Conservation (phyloP, 2,113 vertebrate genomes). For the Bombycilla garrulus region DNA sequence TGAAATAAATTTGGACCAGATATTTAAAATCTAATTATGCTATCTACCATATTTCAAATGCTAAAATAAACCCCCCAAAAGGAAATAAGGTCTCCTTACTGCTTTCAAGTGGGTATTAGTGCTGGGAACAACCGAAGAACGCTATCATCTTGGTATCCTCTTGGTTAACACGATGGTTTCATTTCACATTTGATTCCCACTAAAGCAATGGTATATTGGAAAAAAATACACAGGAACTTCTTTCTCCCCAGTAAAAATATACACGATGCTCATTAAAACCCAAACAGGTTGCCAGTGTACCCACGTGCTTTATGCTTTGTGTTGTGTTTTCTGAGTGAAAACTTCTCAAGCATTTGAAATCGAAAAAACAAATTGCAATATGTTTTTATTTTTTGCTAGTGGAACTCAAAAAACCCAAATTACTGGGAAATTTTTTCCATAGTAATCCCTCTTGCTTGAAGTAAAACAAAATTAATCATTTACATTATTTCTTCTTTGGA, state of each 20-base stretch:
- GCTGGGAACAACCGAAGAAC: conserved; percentile 47
- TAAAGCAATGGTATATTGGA: conserved; percentile 48
- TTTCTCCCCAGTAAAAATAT: conserved; percentile 53
- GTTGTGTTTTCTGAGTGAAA: neutral
- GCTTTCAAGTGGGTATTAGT: conserved; percentile 71
- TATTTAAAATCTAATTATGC: conserved; percentile 64
- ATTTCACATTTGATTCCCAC: conserved; percentile 43
- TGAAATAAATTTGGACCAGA: conserved; percentile 64
- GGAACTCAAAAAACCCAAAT: neutral
- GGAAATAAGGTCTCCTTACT: conserved; percentile 44
- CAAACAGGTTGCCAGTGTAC: neutral
- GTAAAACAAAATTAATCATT: neutral
- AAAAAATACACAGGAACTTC: conserved; percentile 11
- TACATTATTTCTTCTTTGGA: neutral
- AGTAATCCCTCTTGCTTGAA: neutral
- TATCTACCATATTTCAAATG: conserved; percentile 52
- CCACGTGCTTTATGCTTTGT: neutral
- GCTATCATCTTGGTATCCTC: conserved; percentile 61
- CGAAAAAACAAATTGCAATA: neutral
- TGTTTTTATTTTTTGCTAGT: neutral
- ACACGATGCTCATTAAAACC: conserved; percentile 19
- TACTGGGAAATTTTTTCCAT: neutral
- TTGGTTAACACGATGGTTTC: conserved; percentile 25
- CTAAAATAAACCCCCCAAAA: conserved; percentile 50
- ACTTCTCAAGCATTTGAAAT: neutral